Percentiles rank a stretch among this genome's conserved stretches.
Conservation (phyloP, 1,140 invertebrate species). For the Harlomillsia oculata region DNA sequence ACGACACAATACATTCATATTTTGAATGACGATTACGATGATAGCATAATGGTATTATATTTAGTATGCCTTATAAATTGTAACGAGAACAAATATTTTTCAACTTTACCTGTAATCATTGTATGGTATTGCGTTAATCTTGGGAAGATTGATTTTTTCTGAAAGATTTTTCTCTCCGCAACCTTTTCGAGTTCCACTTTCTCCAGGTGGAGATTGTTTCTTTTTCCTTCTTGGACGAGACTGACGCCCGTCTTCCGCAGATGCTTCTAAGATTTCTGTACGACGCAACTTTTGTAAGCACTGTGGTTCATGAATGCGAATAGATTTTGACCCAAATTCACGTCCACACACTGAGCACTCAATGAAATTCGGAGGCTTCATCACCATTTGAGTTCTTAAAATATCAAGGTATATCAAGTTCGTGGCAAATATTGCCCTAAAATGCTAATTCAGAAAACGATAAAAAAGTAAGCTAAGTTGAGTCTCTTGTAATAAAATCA, state of each 20-base stretch:
- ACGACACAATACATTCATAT: not conserved
- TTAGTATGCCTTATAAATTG: not conserved
- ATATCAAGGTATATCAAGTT: too few species aligned
- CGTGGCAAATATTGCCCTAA: too few species aligned
- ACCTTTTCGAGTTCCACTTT: not conserved
- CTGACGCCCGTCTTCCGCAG: not conserved
- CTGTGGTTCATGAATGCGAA: constrained; percentile 65
- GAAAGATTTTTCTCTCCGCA: not conserved
- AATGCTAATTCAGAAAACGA: too few species aligned
- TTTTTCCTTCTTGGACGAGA: constrained; percentile 16
- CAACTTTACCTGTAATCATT: not conserved
- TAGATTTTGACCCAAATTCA: constrained; percentile 59
- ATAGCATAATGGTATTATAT: not conserved
- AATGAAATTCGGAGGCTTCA: constrained; percentile 33
- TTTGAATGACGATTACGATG: not conserved
- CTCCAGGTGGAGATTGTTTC: constrained; percentile 11
- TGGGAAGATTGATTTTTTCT: constrained; percentile 16
- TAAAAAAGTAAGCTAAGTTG: too few species aligned
- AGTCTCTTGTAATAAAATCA: too few species aligned
- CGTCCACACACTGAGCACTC: constrained; percentile 65
- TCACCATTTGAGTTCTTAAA: too few species aligned
- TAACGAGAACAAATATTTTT: not conserved
- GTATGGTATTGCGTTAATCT: not conserved
- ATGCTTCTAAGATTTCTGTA: constrained; percentile 32
- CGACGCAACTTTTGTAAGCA: constrained; percentile 63